Evolutionary conservation across 2,888 invertebrate genomes (phyloP).

Genomic region (Torymus tubicola): DNA sequence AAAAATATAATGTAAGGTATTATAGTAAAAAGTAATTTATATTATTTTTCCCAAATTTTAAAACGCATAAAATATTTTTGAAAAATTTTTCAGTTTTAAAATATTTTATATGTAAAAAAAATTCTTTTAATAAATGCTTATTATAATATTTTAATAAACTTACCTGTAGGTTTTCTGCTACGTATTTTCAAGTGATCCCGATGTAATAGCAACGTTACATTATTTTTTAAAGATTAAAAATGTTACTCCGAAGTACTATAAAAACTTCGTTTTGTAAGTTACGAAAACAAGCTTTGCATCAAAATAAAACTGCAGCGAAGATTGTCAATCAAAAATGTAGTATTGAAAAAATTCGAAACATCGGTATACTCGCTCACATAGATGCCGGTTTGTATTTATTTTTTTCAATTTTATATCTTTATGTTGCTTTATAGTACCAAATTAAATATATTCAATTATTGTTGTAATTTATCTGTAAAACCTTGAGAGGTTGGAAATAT

Average conservation of each 20-base stretch:
- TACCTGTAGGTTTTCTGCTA: too few relatives aligned
- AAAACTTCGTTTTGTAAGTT: constrained; percentile 64
- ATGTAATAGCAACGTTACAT: too few relatives aligned
- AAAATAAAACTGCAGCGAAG: constrained; percentile 51
- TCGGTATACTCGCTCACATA: constrained; percentile 95
- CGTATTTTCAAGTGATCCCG: too few relatives aligned
- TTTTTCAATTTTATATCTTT: neutral
- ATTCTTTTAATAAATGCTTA: too few relatives aligned
- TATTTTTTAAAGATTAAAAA: constrained; percentile 45
- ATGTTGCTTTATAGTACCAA: neutral
- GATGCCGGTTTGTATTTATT: constrained; percentile 86
- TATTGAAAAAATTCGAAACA: constrained; percentile 85
- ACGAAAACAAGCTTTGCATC: constrained; percentile 60
- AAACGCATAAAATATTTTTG: too few relatives aligned
- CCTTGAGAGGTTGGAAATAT: constrained; percentile 17
- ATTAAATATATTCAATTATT: neutral
- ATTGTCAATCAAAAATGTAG: constrained; percentile 65
- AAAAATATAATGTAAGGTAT: too few relatives aligned
- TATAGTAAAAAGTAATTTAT: too few relatives aligned
- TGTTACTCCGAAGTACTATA: constrained; percentile 63
- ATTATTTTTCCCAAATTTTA: too few relatives aligned
- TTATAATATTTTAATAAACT: too few relatives aligned
- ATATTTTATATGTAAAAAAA: too few relatives aligned
- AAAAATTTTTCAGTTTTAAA: too few relatives aligned
- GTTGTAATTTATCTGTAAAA: neutral